phyloP scores from a whole-genome alignment of 1,140 invertebrate species.

The Camponotus pennsylvanicus region DNA sequence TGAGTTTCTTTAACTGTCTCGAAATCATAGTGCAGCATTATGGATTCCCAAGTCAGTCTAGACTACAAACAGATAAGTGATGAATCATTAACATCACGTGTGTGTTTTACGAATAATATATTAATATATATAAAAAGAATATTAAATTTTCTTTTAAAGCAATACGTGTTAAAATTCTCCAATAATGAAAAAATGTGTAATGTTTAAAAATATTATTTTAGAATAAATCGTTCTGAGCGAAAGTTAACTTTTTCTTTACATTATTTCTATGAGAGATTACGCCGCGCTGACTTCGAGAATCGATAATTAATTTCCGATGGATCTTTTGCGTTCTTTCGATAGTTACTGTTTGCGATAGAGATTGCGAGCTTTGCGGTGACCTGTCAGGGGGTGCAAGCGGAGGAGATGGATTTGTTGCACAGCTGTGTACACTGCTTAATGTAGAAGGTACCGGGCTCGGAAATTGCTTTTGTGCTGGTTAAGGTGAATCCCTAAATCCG shows the following conservation, averaged over 20 bases:
- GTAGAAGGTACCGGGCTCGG: slow-evolving; percentile 67
- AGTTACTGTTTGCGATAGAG: slow-evolving; percentile 71
- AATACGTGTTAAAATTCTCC: background rate
- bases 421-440: slow-evolving; percentile 84
- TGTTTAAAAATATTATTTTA: background rate
- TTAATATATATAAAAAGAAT: background rate
- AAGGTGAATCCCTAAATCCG: slow-evolving; percentile 77
- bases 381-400: slow-evolving; percentile 66
- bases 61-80: slow-evolving; percentile 10
- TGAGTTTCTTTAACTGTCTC: slow-evolving; percentile 23
- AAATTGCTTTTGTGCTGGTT: slow-evolving; percentile 74
- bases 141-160: background rate
- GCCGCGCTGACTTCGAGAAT: slow-evolving; percentile 47
- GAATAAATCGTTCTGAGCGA: background rate
- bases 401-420: slow-evolving; percentile 81
- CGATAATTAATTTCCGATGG: slow-evolving; percentile 79
- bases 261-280: slow-evolving; percentile 18
- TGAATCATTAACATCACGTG: background rate
- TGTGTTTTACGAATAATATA: slow-evolving; percentile 5
- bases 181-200: background rate
- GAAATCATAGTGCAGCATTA: slow-evolving; percentile 36
- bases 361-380: slow-evolving; percentile 63
- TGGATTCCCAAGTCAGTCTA: slow-evolving; percentile 15
- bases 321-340: slow-evolving; percentile 42
- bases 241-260: slow-evolving; percentile 2